Base-by-base conservation (phyloP, 2,888 invertebrate genomes). In the Tenodera sinensis region DNA sequence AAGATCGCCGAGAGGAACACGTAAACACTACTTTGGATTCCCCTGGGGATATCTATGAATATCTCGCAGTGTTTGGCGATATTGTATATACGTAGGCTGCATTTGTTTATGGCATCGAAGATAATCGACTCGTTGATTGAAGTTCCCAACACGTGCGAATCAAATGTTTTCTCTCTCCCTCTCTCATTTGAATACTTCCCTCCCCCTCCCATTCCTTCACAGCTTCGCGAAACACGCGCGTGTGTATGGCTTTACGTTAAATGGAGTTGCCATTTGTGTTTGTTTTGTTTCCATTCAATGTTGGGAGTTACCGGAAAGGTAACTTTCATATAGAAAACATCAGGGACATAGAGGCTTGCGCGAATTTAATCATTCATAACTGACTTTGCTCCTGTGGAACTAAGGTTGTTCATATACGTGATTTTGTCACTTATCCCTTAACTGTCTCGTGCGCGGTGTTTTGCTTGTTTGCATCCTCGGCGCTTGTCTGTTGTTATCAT, bases 61-160 rank as follows among this genome's bases (percentile, higher is more conserved):
- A 30, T 25, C n/a, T 82, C 25, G 83, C 54, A 54, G 82, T 82
- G 87, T 87, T 28, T 82, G 87, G 87, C 87, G 54, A 83, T 83
- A 87, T 83, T 87, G 83, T 87, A n/a, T 30, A 87, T 27, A 34
- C 30, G 87, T 82, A 30, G 34, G 83, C 25, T 83, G 87, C 87
- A 83, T 87, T 87, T 87, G 87, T 87, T 87, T 87, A 82, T 87
- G 87, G 83, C 87, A 71, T 83, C 42, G 83, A 28, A 82, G 42
- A 87, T 87, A 83, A 87, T 34, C 83, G 87, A 34, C 14, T 47
- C 87, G 83, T 87, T 87, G 87, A 87, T 82, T 87, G 82, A 25
- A 83, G 28, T 25, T 71, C 15, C 81, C n/a, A 87, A 87, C 87
- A 87, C 87, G 87, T 87, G 87, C 83, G 87, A 87, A 87, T 87